Evolutionary conservation across 2,888 invertebrate species (phyloP).

Genomic region (Pogonocherus hispidulus): DNA sequence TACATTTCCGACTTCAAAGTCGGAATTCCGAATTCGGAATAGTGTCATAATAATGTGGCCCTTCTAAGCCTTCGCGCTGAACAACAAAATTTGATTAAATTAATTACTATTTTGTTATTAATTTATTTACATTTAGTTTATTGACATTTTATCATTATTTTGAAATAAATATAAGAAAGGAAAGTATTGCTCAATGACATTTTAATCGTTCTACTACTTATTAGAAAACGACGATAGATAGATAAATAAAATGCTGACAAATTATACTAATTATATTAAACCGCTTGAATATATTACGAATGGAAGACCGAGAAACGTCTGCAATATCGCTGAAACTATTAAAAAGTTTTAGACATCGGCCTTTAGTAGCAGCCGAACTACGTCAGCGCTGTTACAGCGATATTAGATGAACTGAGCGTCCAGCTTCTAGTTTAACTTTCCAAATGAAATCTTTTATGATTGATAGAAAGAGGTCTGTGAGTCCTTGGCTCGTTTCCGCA

Average conservation of each 20-base stretch:
- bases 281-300: conserved; percentile 24
- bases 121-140: no score
- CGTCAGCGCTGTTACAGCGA: conserved; percentile 54
- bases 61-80: no score
- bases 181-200: no score
- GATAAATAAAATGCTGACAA: conserved; percentile 39
- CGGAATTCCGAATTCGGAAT: no score
- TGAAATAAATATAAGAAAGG: no score
- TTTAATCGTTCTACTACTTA: no score
- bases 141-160: no score
- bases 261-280: conserved; percentile 31
- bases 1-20: no score
- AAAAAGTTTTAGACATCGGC: conserved; percentile 55
- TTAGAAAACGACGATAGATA: no score
- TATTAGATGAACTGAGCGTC: conserved; percentile 52
- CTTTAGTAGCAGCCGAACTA: conserved; percentile 47
- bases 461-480: conserved; percentile 56
- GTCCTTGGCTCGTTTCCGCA: conserved; percentile 33
- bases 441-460: conserved; percentile 62
- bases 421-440: conserved; percentile 51
- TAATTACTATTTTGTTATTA: no score
- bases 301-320: conserved; percentile 23
- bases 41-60: no score
- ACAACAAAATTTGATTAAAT: no score
- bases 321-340: conserved; percentile 41